These are phyloP conservation scores for Zaprionus lachaisei DNA, from an alignment of 1,140 invertebrate genomes.

Conservation along the genomic window DNA sequence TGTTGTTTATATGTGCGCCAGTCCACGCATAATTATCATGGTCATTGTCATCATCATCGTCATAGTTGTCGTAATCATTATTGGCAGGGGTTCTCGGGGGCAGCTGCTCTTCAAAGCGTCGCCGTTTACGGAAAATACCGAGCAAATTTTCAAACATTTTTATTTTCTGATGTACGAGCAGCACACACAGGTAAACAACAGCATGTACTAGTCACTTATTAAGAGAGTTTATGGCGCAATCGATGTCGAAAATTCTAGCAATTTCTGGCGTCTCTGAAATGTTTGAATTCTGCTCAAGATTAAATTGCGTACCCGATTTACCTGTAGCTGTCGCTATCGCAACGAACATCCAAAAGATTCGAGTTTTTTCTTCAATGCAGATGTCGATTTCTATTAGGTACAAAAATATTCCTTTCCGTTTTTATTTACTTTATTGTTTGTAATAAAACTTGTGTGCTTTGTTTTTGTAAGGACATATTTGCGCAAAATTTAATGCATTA, in stretches of 20 bases:
- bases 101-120: constrained; percentile 51
- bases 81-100: constrained; percentile 6
- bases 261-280: constrained; percentile 28
- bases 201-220: constrained; percentile 20
- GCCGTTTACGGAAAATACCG: constrained; percentile 75
- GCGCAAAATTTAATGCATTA: constrained; percentile 11
- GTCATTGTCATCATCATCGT: constrained; percentile 12
- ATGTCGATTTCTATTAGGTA: constrained; percentile 19
- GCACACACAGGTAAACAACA: constrained; percentile 33
- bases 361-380: neutral
- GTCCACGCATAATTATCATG: constrained; percentile 43
- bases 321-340: constrained; percentile 30
- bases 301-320: constrained; percentile 24
- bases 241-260: constrained; percentile 51
- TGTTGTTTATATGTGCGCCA: constrained; percentile 42
- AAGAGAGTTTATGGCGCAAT: neutral
- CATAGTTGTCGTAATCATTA: constrained; percentile 14
- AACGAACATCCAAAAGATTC: neutral
- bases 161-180: constrained; percentile 6
- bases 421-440: constrained; percentile 31
- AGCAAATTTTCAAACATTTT: constrained; percentile 76
- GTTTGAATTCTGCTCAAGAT: constrained; percentile 13
- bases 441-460: constrained; percentile 31
- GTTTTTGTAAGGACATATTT: constrained; percentile 26
- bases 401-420: constrained; percentile 11